A percentile compares a stretch with the other conserved stretches of the same genome.
Conservation (phyloP, 1,140 invertebrate species). For the Delia radicum region DNA sequence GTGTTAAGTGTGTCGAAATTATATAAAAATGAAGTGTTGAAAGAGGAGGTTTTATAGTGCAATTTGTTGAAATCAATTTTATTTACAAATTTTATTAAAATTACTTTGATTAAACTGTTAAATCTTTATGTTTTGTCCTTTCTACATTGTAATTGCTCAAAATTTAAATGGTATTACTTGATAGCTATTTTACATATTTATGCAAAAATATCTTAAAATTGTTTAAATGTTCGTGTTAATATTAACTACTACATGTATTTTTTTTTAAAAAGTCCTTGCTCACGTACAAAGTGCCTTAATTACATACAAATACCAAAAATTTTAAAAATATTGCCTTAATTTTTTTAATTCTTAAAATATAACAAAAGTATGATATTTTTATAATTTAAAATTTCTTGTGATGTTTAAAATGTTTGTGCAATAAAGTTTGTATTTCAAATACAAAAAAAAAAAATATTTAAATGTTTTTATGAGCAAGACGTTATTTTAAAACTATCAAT, state of each 20-base stretch:
- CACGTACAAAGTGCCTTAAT: background rate
- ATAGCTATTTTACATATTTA: background rate
- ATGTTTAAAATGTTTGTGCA: background rate
- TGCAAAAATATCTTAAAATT: background rate
- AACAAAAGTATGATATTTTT: background rate
- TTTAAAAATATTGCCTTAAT: background rate
- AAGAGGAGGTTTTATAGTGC: too few species aligned
- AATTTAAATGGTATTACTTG: background rate
- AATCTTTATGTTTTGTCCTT: too few species aligned
- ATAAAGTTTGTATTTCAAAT: background rate
- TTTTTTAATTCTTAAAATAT: background rate
- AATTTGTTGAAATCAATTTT: too few species aligned
- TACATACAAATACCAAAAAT: background rate
- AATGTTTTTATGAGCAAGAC: too few species aligned
- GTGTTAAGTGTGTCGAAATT: too few species aligned
- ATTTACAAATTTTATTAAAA: slow-evolving; percentile 2
- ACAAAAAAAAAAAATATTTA: too few species aligned
- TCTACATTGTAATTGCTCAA: background rate
- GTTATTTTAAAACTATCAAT: too few species aligned
- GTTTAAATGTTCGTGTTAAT: background rate
- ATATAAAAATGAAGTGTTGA: too few species aligned
- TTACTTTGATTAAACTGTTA: background rate
- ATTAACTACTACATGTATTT: background rate
- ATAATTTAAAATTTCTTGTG: background rate
- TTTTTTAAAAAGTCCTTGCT: background rate